A percentile compares a stretch with the other conserved stretches of the same genome.
Evolutionary conservation across 1,140 invertebrate genomes (phyloP).

Genomic region (Drosophila ironensis): DNA sequence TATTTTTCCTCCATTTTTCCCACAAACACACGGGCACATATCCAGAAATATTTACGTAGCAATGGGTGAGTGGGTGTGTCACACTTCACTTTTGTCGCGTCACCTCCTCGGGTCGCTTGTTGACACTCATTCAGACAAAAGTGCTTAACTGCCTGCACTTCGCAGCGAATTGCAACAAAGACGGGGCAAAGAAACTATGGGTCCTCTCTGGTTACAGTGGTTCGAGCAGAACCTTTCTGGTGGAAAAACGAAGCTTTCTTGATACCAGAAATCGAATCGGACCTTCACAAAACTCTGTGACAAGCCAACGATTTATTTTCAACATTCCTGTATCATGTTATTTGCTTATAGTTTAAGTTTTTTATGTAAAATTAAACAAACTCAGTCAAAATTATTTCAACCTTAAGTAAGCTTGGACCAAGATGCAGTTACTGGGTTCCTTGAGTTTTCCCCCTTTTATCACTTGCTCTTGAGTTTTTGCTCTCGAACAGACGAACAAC

Average conservation of each 20-base stretch:
- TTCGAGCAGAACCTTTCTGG: not conserved
- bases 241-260: too few relatives aligned
- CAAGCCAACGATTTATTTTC: too few relatives aligned
- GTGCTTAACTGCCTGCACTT: constrained; percentile 78
- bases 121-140: constrained; percentile 80
- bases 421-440: too few relatives aligned
- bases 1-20: constrained; percentile 51
- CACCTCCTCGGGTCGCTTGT: constrained; percentile 54
- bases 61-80: constrained; percentile 1
- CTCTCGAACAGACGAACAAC: not conserved
- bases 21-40: constrained; percentile 29
- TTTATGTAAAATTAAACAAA: too few relatives aligned
- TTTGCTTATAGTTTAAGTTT: too few relatives aligned
- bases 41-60: not conserved
- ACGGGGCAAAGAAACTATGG: not conserved
- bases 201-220: not conserved
- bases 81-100: constrained; percentile 53
- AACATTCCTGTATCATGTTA: too few relatives aligned
- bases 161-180: constrained; percentile 31
- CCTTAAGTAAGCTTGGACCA: too few relatives aligned
- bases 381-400: too few relatives aligned
- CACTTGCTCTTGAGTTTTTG: constrained; percentile 26
- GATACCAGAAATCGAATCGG: too few relatives aligned
- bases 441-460: not conserved
- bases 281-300: too few relatives aligned